phyloP scores from a whole-genome alignment of 1,140 invertebrate genomes.

The Lithobius niger region DNA sequence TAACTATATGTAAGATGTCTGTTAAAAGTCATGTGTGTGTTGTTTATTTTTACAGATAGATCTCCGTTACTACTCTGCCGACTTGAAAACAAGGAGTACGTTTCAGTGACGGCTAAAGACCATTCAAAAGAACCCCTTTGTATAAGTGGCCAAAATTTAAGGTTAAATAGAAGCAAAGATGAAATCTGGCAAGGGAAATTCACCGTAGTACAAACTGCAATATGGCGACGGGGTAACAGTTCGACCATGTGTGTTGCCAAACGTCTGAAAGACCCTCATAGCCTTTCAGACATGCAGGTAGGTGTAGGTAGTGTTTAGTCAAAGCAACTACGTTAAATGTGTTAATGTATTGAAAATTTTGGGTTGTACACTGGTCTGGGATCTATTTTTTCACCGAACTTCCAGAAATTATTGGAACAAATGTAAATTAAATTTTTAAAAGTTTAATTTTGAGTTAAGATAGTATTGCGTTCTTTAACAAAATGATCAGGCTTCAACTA shows the following conservation, averaged over 20 bases:
- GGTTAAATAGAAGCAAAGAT: not conserved
- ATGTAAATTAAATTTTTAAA: not conserved
- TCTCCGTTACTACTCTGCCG: slow-evolving; percentile 56
- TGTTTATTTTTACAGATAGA: slow-evolving; percentile 42
- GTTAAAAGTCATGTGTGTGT: slow-evolving; percentile 8
- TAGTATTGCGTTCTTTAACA: too few species aligned
- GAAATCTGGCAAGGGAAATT: not conserved
- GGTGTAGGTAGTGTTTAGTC: too few species aligned
- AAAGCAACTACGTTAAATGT: too few species aligned
- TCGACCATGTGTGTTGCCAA: slow-evolving; percentile 41
- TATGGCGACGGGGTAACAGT: slow-evolving; percentile 48
- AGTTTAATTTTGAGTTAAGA: too few species aligned
- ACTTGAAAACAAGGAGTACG: slow-evolving; percentile 24
- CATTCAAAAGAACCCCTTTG: slow-evolving; percentile 18
- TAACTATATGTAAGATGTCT: too few species aligned
- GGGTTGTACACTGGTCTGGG: too few species aligned
- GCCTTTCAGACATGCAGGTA: not conserved
- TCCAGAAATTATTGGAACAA: not conserved
- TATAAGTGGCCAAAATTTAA: slow-evolving; percentile 7
- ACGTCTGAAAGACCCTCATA: not conserved
- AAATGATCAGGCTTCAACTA: too few species aligned
- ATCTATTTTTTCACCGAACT: not conserved
- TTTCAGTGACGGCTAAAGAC: slow-evolving; percentile 23
- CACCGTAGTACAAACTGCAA: slow-evolving; percentile 4
- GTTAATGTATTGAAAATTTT: too few species aligned